A percentile compares a stretch with the other conserved stretches of the same genome.
These are phyloP conservation scores for Drosophila kanekoi DNA, from an alignment of 2,888 invertebrate genomes.

Conservation along the genomic window DNA sequence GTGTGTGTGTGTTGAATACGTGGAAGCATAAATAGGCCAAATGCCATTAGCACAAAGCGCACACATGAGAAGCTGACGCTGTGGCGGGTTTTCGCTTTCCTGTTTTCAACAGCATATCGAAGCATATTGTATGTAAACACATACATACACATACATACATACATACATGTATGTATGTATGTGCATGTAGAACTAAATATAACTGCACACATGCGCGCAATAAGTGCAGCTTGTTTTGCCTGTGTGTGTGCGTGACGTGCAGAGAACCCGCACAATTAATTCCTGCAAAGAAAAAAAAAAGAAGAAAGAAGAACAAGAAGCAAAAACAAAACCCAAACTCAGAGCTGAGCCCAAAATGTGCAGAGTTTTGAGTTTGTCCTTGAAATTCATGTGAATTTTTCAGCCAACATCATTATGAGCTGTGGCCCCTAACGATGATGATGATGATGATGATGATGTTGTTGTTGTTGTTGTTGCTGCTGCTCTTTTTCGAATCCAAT, in stretches of 20 bases:
- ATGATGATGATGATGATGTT: conserved; percentile 21
- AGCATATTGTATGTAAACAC: not conserved
- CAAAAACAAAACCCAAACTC: conserved; percentile 16
- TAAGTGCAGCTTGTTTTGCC: conserved; percentile 38
- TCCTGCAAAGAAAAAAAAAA: conserved; percentile 45
- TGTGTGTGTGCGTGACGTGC: conserved; percentile 44
- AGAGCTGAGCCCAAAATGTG: conserved; percentile 34
- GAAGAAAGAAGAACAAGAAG: conserved; percentile 20
- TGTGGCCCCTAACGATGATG: conserved; percentile 13
- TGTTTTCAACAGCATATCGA: conserved; percentile 38
- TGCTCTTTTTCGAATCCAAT: conserved; percentile 4
- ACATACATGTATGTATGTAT: conserved; percentile 8
- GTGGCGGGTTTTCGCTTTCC: conserved; percentile 64
- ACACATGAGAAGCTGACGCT: conserved; percentile 44
- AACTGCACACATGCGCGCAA: conserved; percentile 3
- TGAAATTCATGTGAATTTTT: conserved; percentile 77
- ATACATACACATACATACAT: conserved; percentile 5
- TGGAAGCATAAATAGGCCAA: conserved; percentile 83
- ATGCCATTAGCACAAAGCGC: conserved; percentile 77
- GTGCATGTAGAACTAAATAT: conserved; percentile 16
- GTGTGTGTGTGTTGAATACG: conserved; percentile 52
- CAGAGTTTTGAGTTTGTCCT: conserved; percentile 64
- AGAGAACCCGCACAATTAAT: conserved; percentile 77
- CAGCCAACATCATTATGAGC: not conserved
- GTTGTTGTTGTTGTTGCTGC: conserved; percentile 15